Base-by-base conservation (phyloP, 2,888 invertebrate species). In the Drosophila tanythrix region DNA sequence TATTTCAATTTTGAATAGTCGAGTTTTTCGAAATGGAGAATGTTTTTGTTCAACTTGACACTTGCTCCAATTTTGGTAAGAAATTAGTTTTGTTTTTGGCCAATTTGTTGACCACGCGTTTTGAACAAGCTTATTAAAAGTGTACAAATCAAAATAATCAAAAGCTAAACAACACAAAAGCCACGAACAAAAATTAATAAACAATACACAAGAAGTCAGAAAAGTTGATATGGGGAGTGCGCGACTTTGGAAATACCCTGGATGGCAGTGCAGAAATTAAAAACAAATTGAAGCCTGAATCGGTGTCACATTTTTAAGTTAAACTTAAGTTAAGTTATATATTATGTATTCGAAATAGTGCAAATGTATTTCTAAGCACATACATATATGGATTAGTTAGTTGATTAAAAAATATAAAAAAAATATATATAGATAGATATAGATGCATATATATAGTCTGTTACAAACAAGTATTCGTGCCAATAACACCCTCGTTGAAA, bases 21-120 rank as follows among this genome's bases (percentile, higher is more conserved):
- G 46, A 25, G 21, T 7, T 8, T 15, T 15, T 46, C 8, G 25
- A 46, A 76, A 58, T 70, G 66, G 66, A 64, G 70, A 78, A 74
- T 77, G 67, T 50, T 33, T 58, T 62, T 57, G 51, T 76, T 71
- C 71, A 59, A 61, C 59, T 78, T 61, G 74, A 50, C 56, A 58
- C 57, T 64, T 78, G 75, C 78, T 82, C 78, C 81, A 82, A 76
- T 75, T 85, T 75, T 35, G 76, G 69, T 50, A 64, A 72, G 46
- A 25, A 75, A 68, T 57, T 51, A 43, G 48, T 61, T 79, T 65
- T 68, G 62, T 70, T 64, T 62, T 68, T 57, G 57, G 56, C 50
- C 68, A 74, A 74, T 77, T 69, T 82, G 67, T 70, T 74, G 70
- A 77, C 58, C 77, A 81, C 64, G 61, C 71, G 58, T 70, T 51